These are phyloP conservation scores for Ips typographus DNA, from an alignment of 1,140 invertebrate species.

Conservation along the genomic window DNA sequence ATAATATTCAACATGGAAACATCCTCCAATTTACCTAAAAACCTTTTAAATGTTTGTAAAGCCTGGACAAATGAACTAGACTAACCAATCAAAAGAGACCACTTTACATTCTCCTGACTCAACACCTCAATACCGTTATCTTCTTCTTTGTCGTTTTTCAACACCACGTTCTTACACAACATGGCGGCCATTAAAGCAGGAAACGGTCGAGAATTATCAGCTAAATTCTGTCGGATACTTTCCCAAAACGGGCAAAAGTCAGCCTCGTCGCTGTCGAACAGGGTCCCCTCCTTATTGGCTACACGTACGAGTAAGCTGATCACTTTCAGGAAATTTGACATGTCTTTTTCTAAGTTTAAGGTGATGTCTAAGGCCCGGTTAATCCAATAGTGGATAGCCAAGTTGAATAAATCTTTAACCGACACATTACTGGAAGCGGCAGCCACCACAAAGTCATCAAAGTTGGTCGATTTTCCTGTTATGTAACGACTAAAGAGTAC, in stretches of 20 bases:
- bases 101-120: slow-evolving; percentile 80
- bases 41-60: not conserved
- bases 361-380: slow-evolving; percentile 56
- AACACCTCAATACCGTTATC: slow-evolving; percentile 73
- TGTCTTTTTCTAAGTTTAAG: slow-evolving; percentile 53
- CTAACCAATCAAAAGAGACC: slow-evolving; percentile 75
- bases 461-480: slow-evolving; percentile 53
- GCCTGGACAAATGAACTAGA: not conserved
- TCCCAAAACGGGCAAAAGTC: slow-evolving; percentile 75
- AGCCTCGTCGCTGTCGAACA: slow-evolving; percentile 58
- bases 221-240: slow-evolving; percentile 66
- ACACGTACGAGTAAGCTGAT: slow-evolving; percentile 53
- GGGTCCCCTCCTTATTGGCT: slow-evolving; percentile 51
- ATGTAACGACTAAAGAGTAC: slow-evolving; percentile 65
- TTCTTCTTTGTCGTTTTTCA: slow-evolving; percentile 56
- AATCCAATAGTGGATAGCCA: slow-evolving; percentile 69
- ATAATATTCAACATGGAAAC: slow-evolving; percentile 75
- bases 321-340: slow-evolving; percentile 55
- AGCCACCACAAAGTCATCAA: slow-evolving; percentile 50
- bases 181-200: slow-evolving; percentile 73
- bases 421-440: slow-evolving; percentile 55
- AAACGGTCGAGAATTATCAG: slow-evolving; percentile 69
- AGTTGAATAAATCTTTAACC: slow-evolving; percentile 61
- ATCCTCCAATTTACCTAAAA: slow-evolving; percentile 83
- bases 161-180: slow-evolving; percentile 71